Percentiles rank a stretch among this genome's conserved stretches.
phyloP scores from a whole-genome alignment of 2,113 vertebrate species.

The Ariopsis seemanni region DNA sequence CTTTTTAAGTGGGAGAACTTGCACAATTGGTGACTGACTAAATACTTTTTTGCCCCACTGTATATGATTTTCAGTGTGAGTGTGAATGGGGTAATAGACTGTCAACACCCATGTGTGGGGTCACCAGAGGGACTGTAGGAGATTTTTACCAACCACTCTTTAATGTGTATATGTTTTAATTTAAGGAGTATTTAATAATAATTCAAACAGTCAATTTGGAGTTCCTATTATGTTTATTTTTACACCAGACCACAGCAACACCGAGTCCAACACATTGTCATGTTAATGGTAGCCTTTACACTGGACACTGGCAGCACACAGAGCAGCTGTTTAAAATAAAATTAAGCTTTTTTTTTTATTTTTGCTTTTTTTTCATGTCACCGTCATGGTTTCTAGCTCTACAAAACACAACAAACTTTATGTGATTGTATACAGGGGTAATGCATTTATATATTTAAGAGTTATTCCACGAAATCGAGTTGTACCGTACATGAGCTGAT shows the following conservation, averaged over 20 bases:
- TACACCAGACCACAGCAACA: neutral
- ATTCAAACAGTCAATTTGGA: neutral
- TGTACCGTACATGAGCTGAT: too few species aligned
- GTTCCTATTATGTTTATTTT: neutral
- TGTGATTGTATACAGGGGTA: neutral
- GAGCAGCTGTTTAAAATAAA: constrained; percentile 36
- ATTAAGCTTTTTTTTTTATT: neutral
- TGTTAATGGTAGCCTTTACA: neutral
- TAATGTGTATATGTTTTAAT: neutral
- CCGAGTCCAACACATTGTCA: neutral
- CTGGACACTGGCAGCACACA: constrained; percentile 33
- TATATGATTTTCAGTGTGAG: too few species aligned
- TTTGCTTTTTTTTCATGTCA: too few species aligned
- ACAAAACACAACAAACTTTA: neutral
- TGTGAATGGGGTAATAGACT: neutral
- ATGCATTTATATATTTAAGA: neutral
- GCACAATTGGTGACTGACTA: too few species aligned
- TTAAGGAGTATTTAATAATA: neutral
- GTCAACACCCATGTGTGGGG: neutral
- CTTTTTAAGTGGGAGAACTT: too few species aligned
- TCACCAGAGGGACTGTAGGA: neutral
- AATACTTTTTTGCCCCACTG: too few species aligned
- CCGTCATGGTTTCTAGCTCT: neutral
- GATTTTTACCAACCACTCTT: neutral
- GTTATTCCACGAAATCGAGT: too few species aligned